Conservation (phyloP, 2,888 invertebrate genomes). For the Dynastes grantii region DNA sequence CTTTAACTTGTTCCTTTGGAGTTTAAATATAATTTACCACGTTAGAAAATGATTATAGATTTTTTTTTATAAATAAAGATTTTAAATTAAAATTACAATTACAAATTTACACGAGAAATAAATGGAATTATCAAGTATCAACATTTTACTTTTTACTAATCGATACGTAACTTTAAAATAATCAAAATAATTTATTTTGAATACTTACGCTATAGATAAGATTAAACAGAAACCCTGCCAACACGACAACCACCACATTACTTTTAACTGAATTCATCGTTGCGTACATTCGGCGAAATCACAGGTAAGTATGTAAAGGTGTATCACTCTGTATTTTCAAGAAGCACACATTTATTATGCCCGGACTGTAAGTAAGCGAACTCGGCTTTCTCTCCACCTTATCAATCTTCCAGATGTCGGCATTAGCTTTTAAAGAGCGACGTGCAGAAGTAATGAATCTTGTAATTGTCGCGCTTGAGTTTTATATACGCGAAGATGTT, state of each 20-base stretch:
- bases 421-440: conserved; percentile 13
- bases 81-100: too few species aligned
- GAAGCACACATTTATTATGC: conserved; percentile 23
- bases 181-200: too few species aligned
- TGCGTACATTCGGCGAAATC: background rate
- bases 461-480: conserved; percentile 49
- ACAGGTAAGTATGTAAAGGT: background rate
- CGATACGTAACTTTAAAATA: too few species aligned
- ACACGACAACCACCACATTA: conserved; percentile 58
- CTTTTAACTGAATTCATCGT: conserved; percentile 58
- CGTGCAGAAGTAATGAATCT: conserved; percentile 51
- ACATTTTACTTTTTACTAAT: too few species aligned
- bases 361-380: background rate
- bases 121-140: too few species aligned
- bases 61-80: too few species aligned
- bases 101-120: too few species aligned
- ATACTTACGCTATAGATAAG: conserved; percentile 65
- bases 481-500: conserved; percentile 51
- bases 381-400: conserved; percentile 29
- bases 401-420: conserved; percentile 19
- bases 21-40: too few species aligned
- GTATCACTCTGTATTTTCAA: conserved; percentile 28
- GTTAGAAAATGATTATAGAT: too few species aligned
- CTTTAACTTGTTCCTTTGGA: too few species aligned
- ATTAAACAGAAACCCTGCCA: conserved; percentile 65